These are phyloP conservation scores for Cephalopholis sonnerati DNA, from an alignment of 2,113 vertebrate species.

Conservation along the genomic window DNA sequence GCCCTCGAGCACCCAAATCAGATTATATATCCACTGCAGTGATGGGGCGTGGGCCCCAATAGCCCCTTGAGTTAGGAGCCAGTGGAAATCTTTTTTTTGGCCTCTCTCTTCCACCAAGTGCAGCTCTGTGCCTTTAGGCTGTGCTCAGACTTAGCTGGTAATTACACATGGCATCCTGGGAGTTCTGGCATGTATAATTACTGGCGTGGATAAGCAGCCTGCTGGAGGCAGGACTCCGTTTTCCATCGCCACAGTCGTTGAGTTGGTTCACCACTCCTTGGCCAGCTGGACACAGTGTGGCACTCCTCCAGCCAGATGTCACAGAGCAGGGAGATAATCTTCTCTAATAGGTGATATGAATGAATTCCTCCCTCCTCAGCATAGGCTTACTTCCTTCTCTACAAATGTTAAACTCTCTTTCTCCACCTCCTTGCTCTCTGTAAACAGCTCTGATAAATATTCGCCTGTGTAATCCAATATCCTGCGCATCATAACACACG, in stretches of 20 bases:
- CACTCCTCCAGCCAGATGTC: slow-evolving; percentile 69
- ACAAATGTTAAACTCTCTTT: slow-evolving; percentile 30
- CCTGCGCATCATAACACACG: slow-evolving; percentile 31
- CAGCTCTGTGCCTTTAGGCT: slow-evolving; percentile 67
- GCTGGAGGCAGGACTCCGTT: slow-evolving; percentile 72
- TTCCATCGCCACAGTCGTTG: slow-evolving; percentile 57
- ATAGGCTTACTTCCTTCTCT: slow-evolving; percentile 18
- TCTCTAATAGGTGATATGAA: slow-evolving; percentile 55
- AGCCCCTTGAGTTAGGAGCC: slow-evolving; percentile 50
- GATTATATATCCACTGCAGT: slow-evolving; percentile 35
- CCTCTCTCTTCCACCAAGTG: slow-evolving; percentile 43
- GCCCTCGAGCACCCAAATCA: slow-evolving; percentile 26
- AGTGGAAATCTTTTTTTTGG: slow-evolving; percentile 38
- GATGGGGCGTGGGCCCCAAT: slow-evolving; percentile 35
- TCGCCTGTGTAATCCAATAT: slow-evolving; percentile 44
- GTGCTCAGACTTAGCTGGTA: slow-evolving; percentile 71
- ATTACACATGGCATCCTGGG: slow-evolving; percentile 80
- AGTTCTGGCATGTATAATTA: slow-evolving; percentile 80
- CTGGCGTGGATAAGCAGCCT: slow-evolving; percentile 69
- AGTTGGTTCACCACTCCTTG: slow-evolving; percentile 56
- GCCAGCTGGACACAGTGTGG: slow-evolving; percentile 69
- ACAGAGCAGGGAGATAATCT: slow-evolving; percentile 45
- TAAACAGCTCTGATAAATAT: slow-evolving; percentile 42
- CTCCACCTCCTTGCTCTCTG: slow-evolving; percentile 16
- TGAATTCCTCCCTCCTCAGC: slow-evolving; percentile 31